These are phyloP conservation scores for Pangasius djambal DNA, from an alignment of 2,797 vertebrate genomes.

Conservation along the genomic window DNA sequence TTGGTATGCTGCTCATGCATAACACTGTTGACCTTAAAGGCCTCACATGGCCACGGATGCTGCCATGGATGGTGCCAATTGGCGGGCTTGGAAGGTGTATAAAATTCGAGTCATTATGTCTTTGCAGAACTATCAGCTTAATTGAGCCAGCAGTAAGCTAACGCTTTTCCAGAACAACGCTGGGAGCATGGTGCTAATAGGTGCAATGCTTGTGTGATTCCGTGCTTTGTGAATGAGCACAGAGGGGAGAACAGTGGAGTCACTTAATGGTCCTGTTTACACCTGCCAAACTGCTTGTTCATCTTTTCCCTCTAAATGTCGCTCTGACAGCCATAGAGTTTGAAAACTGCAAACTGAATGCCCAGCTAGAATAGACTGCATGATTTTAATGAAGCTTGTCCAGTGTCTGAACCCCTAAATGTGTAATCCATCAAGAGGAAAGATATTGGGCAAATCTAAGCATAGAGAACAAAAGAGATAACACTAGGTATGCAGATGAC, in stretches of 20 bases:
- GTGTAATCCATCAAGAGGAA: constrained; percentile 26
- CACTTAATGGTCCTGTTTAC: constrained; percentile 58
- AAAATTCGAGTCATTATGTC: constrained; percentile 61
- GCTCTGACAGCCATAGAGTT: constrained; percentile 43
- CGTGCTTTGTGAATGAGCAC: constrained; percentile 31
- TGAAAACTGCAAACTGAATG: constrained; percentile 34
- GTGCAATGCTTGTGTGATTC: constrained; percentile 25
- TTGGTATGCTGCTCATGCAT: constrained; percentile 45
- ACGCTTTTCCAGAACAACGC: constrained; percentile 45
- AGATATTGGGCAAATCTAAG: neutral
- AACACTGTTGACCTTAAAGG: constrained; percentile 51
- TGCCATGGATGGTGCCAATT: constrained; percentile 47
- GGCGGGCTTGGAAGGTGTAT: constrained; percentile 46
- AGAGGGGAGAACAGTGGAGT: constrained; percentile 30
- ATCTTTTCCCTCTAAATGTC: constrained; percentile 51
- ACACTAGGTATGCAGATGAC: neutral
- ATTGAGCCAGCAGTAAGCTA: constrained; percentile 57
- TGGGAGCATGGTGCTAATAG: neutral
- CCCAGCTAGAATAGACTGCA: constrained; percentile 24
- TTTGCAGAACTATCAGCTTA: constrained; percentile 56
- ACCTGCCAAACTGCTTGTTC: constrained; percentile 54
- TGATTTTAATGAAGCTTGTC: constrained; percentile 45
- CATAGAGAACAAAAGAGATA: neutral
- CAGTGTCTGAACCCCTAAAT: constrained; percentile 36
- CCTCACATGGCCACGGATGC: constrained; percentile 36